phyloP scores from a whole-genome alignment of 1,140 invertebrate genomes.

The Steinernema feltiae region DNA sequence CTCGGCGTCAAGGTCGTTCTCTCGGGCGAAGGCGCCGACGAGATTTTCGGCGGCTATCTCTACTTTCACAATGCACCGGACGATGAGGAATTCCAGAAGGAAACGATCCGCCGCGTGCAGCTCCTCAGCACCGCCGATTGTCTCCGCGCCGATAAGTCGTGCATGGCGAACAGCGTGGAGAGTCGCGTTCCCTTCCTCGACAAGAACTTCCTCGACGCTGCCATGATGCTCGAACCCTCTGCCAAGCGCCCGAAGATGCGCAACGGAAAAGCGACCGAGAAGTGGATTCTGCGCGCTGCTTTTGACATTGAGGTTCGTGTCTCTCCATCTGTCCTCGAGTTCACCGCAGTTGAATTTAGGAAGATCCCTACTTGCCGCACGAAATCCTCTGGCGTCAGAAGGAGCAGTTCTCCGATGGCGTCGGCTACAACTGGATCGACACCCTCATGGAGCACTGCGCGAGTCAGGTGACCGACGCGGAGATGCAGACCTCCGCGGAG shows the following conservation, averaged over 20 bases:
- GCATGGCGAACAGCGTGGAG: conserved; percentile 54
- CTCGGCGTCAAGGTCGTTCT: conserved; percentile 55
- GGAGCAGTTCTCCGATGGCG: conserved; percentile 58
- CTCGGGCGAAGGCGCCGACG: conserved; percentile 56
- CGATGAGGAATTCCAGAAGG: conserved; percentile 56
- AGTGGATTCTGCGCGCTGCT: conserved; percentile 52
- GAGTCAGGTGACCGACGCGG: conserved; percentile 46
- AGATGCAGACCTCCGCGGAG: conserved; percentile 44
- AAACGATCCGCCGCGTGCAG: conserved; percentile 52
- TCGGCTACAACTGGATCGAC: conserved; percentile 58
- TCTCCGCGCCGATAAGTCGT: conserved; percentile 56
- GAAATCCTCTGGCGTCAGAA: conserved; percentile 57
- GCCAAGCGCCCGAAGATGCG: conserved; percentile 41
- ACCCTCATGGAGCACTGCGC: conserved; percentile 43
- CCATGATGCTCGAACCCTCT: conserved; percentile 44
- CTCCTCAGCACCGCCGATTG: conserved; percentile 52
- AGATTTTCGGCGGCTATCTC: conserved; percentile 57
- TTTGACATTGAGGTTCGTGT: conserved; percentile 45
- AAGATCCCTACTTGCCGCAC: conserved; percentile 51
- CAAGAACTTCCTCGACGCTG: conserved; percentile 50
- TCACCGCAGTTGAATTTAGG: conserved; percentile 30
- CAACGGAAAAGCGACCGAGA: conserved; percentile 45
- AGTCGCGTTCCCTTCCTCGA: conserved; percentile 57
- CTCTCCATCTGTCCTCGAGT: not conserved
- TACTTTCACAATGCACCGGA: conserved; percentile 57